Base-by-base conservation (phyloP, 2,888 invertebrate genomes). In the Emmelina monodactyla region DNA sequence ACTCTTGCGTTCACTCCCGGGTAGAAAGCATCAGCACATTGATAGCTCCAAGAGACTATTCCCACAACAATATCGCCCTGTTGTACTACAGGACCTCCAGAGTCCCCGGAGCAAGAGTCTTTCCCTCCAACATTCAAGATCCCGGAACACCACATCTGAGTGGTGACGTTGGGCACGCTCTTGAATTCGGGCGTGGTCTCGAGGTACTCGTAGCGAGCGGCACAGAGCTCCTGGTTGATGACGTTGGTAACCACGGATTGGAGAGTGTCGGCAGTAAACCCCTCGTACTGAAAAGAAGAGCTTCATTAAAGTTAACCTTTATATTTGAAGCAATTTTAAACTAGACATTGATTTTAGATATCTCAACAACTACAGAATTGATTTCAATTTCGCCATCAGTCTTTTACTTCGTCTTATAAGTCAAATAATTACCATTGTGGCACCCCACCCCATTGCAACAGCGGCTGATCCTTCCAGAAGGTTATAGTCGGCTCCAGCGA, bases 1-100 rank as follows among this genome's bases (percentile, higher is more conserved):
- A 72, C 61, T 30, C 69, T 57, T 16, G 62, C 55, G 43, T 65
- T 70, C 38, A 72, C 62, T 29, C 69, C n/a, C n/a, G n/a, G n/a
- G n/a, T n/a, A n/a, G n/a, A n/a, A n/a, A n/a, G n/a, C n/a, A n/a
- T n/a, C n/a, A 28, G 67, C 69, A 43, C 70, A 71, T 15, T 60
- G 58, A 41, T 51, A 58, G 44, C 68, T 68, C 60, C 65, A 34
- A 2, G 34, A 34, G 10, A 19, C 29, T 1, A 34, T 4, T 1
- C 34, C 34, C 13, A 28, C 16, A 2, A 34, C 7, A 2, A 29
- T 9, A 13, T 19, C 5, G 2, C 16, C 29, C 12, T 3, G 2
- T 2, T 64, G 39, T 32, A 53, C 55, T 38, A 70, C 45, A 37
- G 70, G 67, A 33, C 70, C 70, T 22, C 69, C 70, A 37, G 62